Evolutionary conservation across 1,140 invertebrate species (phyloP).

Genomic region (Ericerus pela): DNA sequence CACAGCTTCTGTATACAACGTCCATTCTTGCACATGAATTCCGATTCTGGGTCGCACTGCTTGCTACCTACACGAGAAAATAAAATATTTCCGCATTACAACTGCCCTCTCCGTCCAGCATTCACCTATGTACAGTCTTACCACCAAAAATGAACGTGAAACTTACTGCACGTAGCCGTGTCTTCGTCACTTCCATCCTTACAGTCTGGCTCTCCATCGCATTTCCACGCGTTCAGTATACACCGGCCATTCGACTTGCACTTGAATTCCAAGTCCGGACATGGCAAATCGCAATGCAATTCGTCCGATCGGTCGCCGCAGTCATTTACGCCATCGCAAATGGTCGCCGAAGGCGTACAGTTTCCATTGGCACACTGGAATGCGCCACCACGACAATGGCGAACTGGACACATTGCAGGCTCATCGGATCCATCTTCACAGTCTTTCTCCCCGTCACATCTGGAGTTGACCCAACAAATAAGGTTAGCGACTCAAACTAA

Average conservation of each 20-base stretch:
- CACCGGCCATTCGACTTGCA: slow-evolving; percentile 79
- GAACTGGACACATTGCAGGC: slow-evolving; percentile 54
- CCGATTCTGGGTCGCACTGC: slow-evolving; percentile 62
- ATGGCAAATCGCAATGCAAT: slow-evolving; percentile 58
- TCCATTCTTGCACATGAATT: slow-evolving; percentile 77
- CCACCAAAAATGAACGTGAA: too few relatives aligned
- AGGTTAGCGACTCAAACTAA: too few relatives aligned
- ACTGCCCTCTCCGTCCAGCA: too few relatives aligned
- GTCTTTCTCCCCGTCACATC: slow-evolving; percentile 69
- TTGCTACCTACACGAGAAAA: slow-evolving; percentile 45
- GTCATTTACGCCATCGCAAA: slow-evolving; percentile 86
- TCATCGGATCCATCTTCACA: slow-evolving; percentile 89
- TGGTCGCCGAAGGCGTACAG: slow-evolving; percentile 77
- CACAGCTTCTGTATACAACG: slow-evolving; percentile 90
- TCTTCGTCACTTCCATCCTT: slow-evolving; percentile 89
- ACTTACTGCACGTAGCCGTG: slow-evolving; percentile 63
- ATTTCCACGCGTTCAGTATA: slow-evolving; percentile 87
- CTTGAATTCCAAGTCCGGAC: slow-evolving; percentile 83
- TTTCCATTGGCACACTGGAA: slow-evolving; percentile 90
- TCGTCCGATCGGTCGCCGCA: slow-evolving; percentile 49
- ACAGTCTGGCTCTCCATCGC: slow-evolving; percentile 88
- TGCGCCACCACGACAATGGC: slow-evolving; percentile 66
- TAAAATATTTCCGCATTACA: too few relatives aligned
- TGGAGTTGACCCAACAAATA: slow-evolving; percentile 25
- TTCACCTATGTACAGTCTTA: too few relatives aligned